Evolutionary conservation across 2,888 invertebrate species (phyloP).

Genomic region (Meteorus cinctellus): DNA sequence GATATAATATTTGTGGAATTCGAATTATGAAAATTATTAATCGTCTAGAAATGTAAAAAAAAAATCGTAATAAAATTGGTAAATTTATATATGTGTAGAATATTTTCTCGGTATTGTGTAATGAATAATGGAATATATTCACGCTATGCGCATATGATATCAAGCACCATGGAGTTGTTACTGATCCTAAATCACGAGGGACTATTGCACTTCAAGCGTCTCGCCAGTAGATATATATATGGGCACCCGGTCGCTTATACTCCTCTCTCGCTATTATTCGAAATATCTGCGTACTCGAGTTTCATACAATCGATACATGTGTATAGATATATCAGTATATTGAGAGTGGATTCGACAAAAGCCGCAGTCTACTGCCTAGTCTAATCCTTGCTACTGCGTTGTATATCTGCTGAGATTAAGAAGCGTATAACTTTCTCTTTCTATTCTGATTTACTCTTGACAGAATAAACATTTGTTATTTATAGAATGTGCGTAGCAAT

Average conservation of each 20-base stretch:
- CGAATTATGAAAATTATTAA: slow-evolving; percentile 4
- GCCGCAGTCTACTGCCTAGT: slow-evolving; percentile 31
- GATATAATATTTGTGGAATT: not conserved
- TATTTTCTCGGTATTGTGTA: not conserved
- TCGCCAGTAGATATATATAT: not conserved
- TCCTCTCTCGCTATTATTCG: slow-evolving; percentile 11
- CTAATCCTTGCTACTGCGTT: slow-evolving; percentile 38
- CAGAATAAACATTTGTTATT: not conserved
- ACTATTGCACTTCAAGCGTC: slow-evolving; percentile 16
- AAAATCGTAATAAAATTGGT: not conserved
- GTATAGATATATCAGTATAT: slow-evolving; percentile 18
- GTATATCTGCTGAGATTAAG: slow-evolving; percentile 40
- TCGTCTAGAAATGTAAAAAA: not conserved
- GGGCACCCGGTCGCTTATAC: not conserved
- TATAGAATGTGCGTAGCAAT: not conserved
- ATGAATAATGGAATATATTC: slow-evolving; percentile 7
- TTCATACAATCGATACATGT: slow-evolving; percentile 39
- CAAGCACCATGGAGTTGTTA: not conserved
- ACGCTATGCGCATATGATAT: slow-evolving; percentile 6
- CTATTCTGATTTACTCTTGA: not conserved
- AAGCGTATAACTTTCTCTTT: slow-evolving; percentile 40
- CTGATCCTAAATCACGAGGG: slow-evolving; percentile 15
- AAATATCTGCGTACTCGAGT: slow-evolving; percentile 21
- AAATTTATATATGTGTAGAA: not conserved
- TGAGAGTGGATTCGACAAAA: slow-evolving; percentile 16